These are phyloP conservation scores for Bugula neritina DNA, from an alignment of 2,888 invertebrate species.

Conservation along the genomic window DNA sequence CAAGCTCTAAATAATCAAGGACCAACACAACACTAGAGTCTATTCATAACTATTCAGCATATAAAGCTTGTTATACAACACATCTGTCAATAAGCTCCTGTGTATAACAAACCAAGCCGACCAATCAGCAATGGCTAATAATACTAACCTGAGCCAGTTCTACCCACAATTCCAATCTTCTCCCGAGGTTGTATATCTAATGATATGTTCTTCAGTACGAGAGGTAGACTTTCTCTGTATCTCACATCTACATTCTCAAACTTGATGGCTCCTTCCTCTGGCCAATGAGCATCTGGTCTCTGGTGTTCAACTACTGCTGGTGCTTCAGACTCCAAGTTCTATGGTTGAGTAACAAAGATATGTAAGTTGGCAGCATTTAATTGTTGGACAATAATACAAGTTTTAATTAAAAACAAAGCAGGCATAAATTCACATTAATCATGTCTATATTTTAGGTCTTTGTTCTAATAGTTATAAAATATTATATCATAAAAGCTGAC, in stretches of 20 bases:
- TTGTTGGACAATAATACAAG: background rate
- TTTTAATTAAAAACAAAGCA: too few relatives aligned
- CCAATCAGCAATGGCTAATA: too few relatives aligned
- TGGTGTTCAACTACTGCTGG: slow-evolving; percentile 39
- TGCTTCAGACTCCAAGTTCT: slow-evolving; percentile 46
- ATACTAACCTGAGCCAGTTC: slow-evolving; percentile 27
- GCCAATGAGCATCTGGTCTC: slow-evolving; percentile 33
- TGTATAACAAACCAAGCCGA: too few relatives aligned
- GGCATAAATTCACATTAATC: too few relatives aligned
- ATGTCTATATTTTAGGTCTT: background rate
- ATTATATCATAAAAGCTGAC: background rate
- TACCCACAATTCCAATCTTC: slow-evolving; percentile 26
- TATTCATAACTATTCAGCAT: too few relatives aligned
- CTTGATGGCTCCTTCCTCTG: slow-evolving; percentile 9
- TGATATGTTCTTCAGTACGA: slow-evolving; percentile 15
- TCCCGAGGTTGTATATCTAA: slow-evolving; percentile 10
- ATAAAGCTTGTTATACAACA: too few relatives aligned
- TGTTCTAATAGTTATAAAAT: background rate
- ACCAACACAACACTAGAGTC: too few relatives aligned
- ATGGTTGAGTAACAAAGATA: background rate
- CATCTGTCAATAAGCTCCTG: too few relatives aligned
- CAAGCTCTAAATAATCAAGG: too few relatives aligned
- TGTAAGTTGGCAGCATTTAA: background rate
- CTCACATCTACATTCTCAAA: slow-evolving; percentile 17
- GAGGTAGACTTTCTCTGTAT: slow-evolving; percentile 26